These are phyloP conservation scores for Mastacembelus armatus DNA, from an alignment of 2,797 vertebrate species.

Conservation along the genomic window DNA sequence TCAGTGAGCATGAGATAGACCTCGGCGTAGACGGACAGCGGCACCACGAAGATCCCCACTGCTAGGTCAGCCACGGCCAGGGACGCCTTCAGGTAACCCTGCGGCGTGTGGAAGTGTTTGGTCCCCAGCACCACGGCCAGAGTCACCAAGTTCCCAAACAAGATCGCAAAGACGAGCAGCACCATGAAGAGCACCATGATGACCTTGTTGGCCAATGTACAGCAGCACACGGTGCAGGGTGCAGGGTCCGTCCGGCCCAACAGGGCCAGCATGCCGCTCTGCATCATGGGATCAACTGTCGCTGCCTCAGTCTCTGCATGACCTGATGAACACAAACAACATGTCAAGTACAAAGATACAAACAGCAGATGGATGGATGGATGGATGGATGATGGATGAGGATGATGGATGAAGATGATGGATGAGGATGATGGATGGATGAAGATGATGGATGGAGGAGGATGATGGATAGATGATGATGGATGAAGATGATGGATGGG, in stretches of 20 bases:
- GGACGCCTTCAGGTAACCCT: constrained; percentile 87
- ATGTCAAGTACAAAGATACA: background rate
- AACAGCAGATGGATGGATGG: background rate
- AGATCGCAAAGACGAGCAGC: constrained; percentile 77
- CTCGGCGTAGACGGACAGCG: constrained; percentile 84
- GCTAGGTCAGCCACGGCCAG: constrained; percentile 84
- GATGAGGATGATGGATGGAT: too few relatives aligned
- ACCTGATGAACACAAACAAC: constrained; percentile 41
- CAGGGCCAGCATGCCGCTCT: constrained; percentile 44
- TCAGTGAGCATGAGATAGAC: constrained; percentile 75
- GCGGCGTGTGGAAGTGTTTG: constrained; percentile 83
- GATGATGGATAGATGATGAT: too few relatives aligned
- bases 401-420: background rate
- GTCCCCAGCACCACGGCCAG: constrained; percentile 82
- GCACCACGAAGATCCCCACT: constrained; percentile 84
- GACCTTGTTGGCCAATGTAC: constrained; percentile 76
- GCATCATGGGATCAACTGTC: constrained; percentile 41
- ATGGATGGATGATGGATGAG: background rate
- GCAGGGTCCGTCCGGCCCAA: constrained; percentile 51
- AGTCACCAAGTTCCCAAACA: constrained; percentile 84
- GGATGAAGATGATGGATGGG: too few relatives aligned
- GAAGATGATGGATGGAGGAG: too few relatives aligned
- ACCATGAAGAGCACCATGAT: constrained; percentile 84
- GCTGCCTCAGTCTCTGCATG: constrained; percentile 23
- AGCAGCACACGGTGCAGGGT: constrained; percentile 82